Percentiles rank a stretch among this genome's conserved stretches.
phyloP scores from a whole-genome alignment of 2,113 vertebrate species.

The Brevimyrus niger region DNA sequence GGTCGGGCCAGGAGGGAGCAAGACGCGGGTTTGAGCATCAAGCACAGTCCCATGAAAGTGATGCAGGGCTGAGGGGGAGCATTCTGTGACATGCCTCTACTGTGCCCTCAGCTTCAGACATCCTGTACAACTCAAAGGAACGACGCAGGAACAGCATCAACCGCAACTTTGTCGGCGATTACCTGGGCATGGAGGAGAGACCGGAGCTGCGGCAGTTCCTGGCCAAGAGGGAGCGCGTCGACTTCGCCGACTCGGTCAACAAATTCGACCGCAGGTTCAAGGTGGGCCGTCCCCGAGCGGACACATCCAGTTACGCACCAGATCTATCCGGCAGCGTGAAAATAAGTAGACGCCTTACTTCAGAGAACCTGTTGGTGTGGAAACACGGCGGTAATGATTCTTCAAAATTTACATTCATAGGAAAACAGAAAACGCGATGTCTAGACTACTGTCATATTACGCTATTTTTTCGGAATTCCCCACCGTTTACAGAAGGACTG shows the following conservation, averaged over 20 bases:
- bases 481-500: not conserved
- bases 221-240: conserved; percentile 78
- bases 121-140: conserved; percentile 91
- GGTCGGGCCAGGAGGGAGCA: not conserved
- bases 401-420: not conserved
- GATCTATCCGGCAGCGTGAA: not conserved
- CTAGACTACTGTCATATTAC: not conserved
- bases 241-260: conserved; percentile 84
- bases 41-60: not conserved
- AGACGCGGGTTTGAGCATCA: not conserved
- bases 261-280: conserved; percentile 97
- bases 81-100: not conserved
- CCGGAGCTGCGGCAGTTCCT: conserved; percentile 91
- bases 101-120: conserved; percentile 71
- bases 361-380: not conserved
- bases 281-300: conserved; percentile 49
- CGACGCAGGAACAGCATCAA: conserved; percentile 90
- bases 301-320: not conserved
- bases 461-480: not conserved
- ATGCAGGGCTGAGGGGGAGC: not conserved
- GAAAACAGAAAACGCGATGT: not conserved
- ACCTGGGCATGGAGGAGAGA: conserved; percentile 87
- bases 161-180: conserved; percentile 93
- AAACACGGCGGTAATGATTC: not conserved
- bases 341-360: not conserved